Conservation (phyloP, 2,888 invertebrate genomes). For the Morpho achilles region DNA sequence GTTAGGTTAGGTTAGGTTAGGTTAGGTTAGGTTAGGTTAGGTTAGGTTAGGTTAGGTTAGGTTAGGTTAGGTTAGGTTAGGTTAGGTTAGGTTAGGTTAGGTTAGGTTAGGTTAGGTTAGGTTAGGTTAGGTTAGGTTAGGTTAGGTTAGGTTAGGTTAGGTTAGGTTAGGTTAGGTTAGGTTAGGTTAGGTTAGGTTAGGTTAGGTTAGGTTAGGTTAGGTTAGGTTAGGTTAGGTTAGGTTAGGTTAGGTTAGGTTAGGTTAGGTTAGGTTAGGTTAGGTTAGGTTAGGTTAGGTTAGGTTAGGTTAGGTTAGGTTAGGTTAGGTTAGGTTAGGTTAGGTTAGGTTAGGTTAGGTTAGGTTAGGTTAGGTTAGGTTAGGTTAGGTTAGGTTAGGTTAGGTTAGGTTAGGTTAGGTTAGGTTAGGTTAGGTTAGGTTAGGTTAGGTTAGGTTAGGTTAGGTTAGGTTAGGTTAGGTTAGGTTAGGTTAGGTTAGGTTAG, state of each 20-base stretch:
- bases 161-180: slow-evolving; percentile 8
- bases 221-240: slow-evolving; percentile 8
- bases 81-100: slow-evolving; percentile 5
- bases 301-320: slow-evolving; percentile 8
- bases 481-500: slow-evolving; percentile 8
- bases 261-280: slow-evolving; percentile 8
- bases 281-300: slow-evolving; percentile 8
- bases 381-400: slow-evolving; percentile 8
- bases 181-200: slow-evolving; percentile 8
- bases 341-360: slow-evolving; percentile 8
- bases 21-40: slow-evolving; percentile 5
- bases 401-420: slow-evolving; percentile 8
- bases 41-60: slow-evolving; percentile 5
- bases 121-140: slow-evolving; percentile 8
- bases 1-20: slow-evolving; percentile 5
- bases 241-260: slow-evolving; percentile 8
- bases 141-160: slow-evolving; percentile 8
- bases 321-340: slow-evolving; percentile 8
- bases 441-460: slow-evolving; percentile 8
- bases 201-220: slow-evolving; percentile 8
- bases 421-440: slow-evolving; percentile 8
- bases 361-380: slow-evolving; percentile 8
- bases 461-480: slow-evolving; percentile 8
- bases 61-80: neutral
- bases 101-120: slow-evolving; percentile 8